Base-by-base conservation (phyloP, 2,113 vertebrate genomes). In the Ammodytes marinus region DNA sequence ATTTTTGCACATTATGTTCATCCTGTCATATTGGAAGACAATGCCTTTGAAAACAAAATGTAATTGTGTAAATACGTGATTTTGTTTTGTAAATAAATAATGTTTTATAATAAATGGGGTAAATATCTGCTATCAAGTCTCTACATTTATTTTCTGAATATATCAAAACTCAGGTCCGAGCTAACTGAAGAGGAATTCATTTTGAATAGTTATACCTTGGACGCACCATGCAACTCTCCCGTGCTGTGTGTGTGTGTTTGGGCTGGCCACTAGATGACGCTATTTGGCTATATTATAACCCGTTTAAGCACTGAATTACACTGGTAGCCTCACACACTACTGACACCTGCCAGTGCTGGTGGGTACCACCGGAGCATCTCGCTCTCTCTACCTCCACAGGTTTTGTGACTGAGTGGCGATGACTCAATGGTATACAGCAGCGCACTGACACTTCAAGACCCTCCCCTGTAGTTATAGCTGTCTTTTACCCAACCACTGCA, bases 1-100 rank as follows among this genome's bases (percentile, higher is more conserved):
- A 69, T 82, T 89, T 27, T 93, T 93, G 91, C 91, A 92, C 91
- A 88, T 84, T 76, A 12, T 81, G 59, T 66, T 81, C 7, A 70
- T 79, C 8, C 43, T 69, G 39, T 57, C 27, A 66, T 83, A 17
- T 80, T 52, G 67, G 49, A 68, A 83, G 17, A 40, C 0, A 49
- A 59, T 73, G 17, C 5, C 13, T 17, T 77, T 77, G 42, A 61
- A 78, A 78, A 68, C 39, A 5, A 68, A 78, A 79, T 82, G 27
- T 54, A 52, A 68, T 52, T 69, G 37, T 88, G 83, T 92, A 78
- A 90, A 91, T 91, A 91, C 79, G 82, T 69, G 47, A 71, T 81
- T 59, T 69, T 65, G 8, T 80, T 88, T 89, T 85, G 37, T 86
- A 86, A 73, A 47, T 13, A 3, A 4, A 11, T n/a, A 13, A 47